These are phyloP conservation scores for Cynopterus brachyotis DNA, from an alignment of 2,113 vertebrate species.

Conservation along the genomic window DNA sequence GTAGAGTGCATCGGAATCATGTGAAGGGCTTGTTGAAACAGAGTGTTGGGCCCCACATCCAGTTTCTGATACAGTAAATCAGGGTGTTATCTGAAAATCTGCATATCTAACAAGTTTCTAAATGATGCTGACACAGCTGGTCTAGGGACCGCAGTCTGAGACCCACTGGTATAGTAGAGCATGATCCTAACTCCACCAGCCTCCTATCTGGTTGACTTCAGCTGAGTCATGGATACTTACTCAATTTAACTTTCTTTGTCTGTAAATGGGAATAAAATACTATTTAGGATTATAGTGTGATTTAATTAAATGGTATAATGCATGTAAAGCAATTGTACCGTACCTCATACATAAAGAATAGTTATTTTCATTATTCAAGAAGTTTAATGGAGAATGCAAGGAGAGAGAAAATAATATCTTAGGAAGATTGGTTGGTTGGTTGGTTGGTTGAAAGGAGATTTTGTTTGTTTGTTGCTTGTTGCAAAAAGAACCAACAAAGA, in stretches of 20 bases:
- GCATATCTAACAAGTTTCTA: background rate
- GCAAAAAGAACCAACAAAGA: background rate
- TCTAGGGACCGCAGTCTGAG: background rate
- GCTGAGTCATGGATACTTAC: background rate
- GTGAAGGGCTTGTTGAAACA: rapidly evolving
- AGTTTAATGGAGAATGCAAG: background rate
- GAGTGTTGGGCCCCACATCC: background rate
- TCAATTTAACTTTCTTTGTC: background rate
- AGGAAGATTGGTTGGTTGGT: background rate
- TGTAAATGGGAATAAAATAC: background rate
- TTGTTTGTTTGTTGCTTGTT: background rate
- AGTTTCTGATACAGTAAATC: background rate
- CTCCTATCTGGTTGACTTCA: background rate
- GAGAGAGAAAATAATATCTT: background rate
- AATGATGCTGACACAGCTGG: background rate
- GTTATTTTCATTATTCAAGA: background rate
- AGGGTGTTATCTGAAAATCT: background rate
- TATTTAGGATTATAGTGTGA: background rate
- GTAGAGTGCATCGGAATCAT: background rate
- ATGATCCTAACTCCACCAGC: background rate
- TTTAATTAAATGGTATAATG: background rate
- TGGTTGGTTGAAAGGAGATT: background rate
- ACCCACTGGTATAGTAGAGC: background rate
- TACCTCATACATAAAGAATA: background rate
- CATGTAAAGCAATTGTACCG: background rate